Evolutionary conservation across 2,797 vertebrate genomes (phyloP).

Genomic region (Tragopan temminckii): DNA sequence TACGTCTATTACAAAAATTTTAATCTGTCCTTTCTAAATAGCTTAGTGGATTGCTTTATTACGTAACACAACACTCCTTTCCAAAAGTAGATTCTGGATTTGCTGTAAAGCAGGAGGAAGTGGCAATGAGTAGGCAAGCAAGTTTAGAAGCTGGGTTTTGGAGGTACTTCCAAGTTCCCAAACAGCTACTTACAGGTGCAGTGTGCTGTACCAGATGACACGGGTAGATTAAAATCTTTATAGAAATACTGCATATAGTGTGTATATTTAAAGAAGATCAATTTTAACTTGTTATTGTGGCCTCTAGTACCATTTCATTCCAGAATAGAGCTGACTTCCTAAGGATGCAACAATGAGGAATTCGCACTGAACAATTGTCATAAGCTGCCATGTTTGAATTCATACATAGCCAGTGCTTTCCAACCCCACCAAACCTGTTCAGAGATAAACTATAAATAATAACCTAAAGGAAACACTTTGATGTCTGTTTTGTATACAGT

Average conservation of each 20-base stretch:
- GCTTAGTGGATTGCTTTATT: neutral
- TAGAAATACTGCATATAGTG: neutral
- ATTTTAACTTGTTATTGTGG: constrained; percentile 1
- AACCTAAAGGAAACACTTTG: constrained; percentile 59
- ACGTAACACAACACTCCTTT: neutral
- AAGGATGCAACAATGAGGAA: constrained; percentile 8
- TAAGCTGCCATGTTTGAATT: neutral
- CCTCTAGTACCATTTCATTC: constrained; percentile 9
- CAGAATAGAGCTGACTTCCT: neutral
- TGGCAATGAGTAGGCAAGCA: neutral
- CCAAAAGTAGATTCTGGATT: neutral
- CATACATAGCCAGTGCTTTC: neutral
- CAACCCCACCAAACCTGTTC: constrained; percentile 60
- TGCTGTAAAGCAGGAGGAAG: constrained; percentile 1
- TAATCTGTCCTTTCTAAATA: neutral
- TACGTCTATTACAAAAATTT: neutral
- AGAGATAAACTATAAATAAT: constrained; percentile 67
- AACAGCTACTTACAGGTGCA: neutral
- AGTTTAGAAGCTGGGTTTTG: neutral
- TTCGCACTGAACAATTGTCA: neutral
- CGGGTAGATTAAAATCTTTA: neutral
- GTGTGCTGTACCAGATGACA: neutral
- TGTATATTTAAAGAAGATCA: constrained; percentile 1
- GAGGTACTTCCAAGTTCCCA: neutral
- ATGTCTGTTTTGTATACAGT: constrained; percentile 57